Percentiles rank a stretch among this genome's conserved stretches.
These are phyloP conservation scores for Ailurus styani DNA, from an alignment of 2,113 vertebrate genomes.

Conservation along the genomic window DNA sequence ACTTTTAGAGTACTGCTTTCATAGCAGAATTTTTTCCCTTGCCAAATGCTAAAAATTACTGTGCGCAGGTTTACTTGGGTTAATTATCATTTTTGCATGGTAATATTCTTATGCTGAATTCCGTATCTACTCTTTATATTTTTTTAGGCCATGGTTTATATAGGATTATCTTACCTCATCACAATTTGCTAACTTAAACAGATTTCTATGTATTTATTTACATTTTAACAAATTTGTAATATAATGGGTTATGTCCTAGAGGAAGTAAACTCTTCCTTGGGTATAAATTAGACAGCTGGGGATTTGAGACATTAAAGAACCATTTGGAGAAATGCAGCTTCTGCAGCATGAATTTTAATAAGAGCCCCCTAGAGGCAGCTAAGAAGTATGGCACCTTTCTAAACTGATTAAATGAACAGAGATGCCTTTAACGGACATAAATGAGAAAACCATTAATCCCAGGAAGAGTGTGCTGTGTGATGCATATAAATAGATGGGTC, in stretches of 20 bases:
- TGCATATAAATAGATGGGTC: not conserved
- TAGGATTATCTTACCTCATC: constrained; percentile 39
- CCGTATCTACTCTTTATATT: not conserved
- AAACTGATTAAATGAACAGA: not conserved
- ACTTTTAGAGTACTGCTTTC: constrained; percentile 34
- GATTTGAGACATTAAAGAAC: not conserved
- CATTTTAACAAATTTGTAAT: constrained; percentile 22
- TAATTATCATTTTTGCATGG: constrained; percentile 35
- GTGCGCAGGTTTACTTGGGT: not conserved
- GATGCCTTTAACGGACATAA: not conserved
- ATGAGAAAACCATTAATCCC: not conserved
- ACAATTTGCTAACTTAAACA: constrained; percentile 50
- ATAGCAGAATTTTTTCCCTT: not conserved
- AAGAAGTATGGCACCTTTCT: not conserved
- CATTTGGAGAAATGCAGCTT: constrained; percentile 13
- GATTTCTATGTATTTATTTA: constrained; percentile 46
- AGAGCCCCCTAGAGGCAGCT: not conserved
- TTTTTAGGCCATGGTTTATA: not conserved
- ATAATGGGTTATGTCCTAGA: not conserved
- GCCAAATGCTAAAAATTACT: not conserved
- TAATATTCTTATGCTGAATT: not conserved
- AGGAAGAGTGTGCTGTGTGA: not conserved
- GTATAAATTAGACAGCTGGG: constrained; percentile 29
- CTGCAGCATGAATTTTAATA: not conserved
- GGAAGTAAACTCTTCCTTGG: constrained; percentile 28